A percentile compares a stretch with the other conserved stretches of the same genome.
phyloP scores from a whole-genome alignment of 2,888 invertebrate species.

The Nasonovia ribisnigri region DNA sequence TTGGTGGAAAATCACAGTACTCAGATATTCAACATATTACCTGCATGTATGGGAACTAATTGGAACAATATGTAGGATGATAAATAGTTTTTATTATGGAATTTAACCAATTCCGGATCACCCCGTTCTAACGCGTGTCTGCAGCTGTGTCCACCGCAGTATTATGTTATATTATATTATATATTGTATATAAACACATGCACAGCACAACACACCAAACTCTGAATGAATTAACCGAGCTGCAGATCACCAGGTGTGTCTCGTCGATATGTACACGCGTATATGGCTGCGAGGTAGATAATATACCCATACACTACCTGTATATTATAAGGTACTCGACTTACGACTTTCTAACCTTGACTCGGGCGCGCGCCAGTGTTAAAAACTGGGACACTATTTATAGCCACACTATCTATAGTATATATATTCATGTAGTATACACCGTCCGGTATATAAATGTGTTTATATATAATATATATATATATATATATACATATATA shows the following conservation, averaged over 20 bases:
- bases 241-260: conserved; percentile 38
- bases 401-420: not conserved
- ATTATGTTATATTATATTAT: not conserved
- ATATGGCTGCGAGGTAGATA: not conserved
- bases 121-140: not conserved
- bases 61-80: not conserved
- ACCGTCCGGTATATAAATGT: not conserved
- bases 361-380: conserved; percentile 30
- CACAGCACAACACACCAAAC: not conserved
- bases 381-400: conserved; percentile 50
- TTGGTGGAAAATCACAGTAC: not conserved
- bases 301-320: not conserved
- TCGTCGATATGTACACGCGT: not conserved
- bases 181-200: no score
- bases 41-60: not conserved
- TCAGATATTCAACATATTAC: not conserved
- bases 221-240: not conserved
- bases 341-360: conserved; percentile 62
- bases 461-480: not conserved
- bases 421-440: not conserved
- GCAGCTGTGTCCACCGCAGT: not conserved
- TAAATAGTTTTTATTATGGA: not conserved
- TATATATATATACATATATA: not conserved
- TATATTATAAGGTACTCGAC: not conserved
- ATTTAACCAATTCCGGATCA: not conserved